Conservation (phyloP, 1,140 invertebrate species). For the Doryteuthis pealeii region DNA sequence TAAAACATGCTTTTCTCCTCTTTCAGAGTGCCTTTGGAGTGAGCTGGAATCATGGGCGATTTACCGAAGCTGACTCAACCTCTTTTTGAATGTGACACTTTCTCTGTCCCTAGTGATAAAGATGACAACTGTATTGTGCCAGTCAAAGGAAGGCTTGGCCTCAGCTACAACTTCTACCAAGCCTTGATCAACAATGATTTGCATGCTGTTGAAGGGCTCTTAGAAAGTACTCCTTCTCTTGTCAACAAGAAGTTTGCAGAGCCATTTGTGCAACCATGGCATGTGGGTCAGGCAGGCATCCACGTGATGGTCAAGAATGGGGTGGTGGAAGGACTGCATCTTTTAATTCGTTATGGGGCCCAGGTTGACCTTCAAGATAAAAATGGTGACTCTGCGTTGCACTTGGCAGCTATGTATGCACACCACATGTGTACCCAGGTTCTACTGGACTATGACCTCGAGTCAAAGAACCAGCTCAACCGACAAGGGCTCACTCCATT, state of each 20-base stretch:
- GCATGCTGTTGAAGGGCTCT: slow-evolving; percentile 20
- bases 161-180: slow-evolving; percentile 28
- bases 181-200: slow-evolving; percentile 31
- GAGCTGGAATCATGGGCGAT: slow-evolving; percentile 1
- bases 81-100: slow-evolving; percentile 4
- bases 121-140: slow-evolving; percentile 1
- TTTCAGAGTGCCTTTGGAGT: slow-evolving; percentile 4
- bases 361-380: slow-evolving; percentile 30
- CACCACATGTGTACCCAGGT: slow-evolving; percentile 29
- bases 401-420: slow-evolving; percentile 38
- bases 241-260: slow-evolving; percentile 39
- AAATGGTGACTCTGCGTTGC: slow-evolving; percentile 38
- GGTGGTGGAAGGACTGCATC: slow-evolving; percentile 23
- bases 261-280: slow-evolving; percentile 26
- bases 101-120: not conserved
- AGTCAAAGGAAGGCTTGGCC: not conserved
- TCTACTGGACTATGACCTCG: slow-evolving; percentile 25
- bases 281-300: slow-evolving; percentile 29
- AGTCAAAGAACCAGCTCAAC: slow-evolving; percentile 34
- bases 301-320: slow-evolving; percentile 35
- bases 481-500: slow-evolving; percentile 41
- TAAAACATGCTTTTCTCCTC: slow-evolving; percentile 7
- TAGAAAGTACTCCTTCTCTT: slow-evolving; percentile 23
- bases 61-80: slow-evolving; percentile 7
- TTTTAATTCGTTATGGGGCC: slow-evolving; percentile 29